Percentiles rank a stretch among this genome's conserved stretches.
These are phyloP conservation scores for Leptosomus discolor DNA, from an alignment of 2,113 vertebrate genomes.

Conservation along the genomic window DNA sequence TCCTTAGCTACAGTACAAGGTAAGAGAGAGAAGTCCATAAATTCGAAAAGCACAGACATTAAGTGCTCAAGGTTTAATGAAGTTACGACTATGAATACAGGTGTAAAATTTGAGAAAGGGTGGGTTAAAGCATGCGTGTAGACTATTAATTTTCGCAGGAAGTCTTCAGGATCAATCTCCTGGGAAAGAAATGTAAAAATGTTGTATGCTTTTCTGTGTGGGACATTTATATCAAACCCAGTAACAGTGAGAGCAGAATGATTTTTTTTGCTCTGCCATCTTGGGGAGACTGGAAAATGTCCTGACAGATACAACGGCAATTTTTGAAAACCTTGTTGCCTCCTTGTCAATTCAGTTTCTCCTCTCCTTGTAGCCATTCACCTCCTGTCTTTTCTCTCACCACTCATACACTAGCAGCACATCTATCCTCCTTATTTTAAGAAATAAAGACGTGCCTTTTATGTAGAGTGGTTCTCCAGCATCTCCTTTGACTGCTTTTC, in stretches of 20 bases:
- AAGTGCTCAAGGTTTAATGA: background rate
- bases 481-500: background rate
- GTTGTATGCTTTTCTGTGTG: background rate
- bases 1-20: background rate
- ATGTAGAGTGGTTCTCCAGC: background rate
- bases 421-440: background rate
- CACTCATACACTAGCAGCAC: background rate
- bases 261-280: background rate
- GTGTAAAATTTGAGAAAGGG: background rate
- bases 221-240: background rate
- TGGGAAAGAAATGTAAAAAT: background rate
- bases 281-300: background rate
- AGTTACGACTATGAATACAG: background rate
- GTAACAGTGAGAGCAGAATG: background rate
- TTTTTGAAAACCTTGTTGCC: background rate
- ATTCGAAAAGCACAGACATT: background rate
- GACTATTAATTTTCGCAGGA: background rate
- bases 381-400: background rate
- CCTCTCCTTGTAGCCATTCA: background rate
- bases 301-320: background rate
- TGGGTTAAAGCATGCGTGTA: background rate
- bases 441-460: background rate
- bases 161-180: background rate
- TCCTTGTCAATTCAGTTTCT: background rate
- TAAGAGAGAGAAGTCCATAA: background rate